Conservation (phyloP, 2,888 invertebrate genomes). For the Geotrupes spiniger region DNA sequence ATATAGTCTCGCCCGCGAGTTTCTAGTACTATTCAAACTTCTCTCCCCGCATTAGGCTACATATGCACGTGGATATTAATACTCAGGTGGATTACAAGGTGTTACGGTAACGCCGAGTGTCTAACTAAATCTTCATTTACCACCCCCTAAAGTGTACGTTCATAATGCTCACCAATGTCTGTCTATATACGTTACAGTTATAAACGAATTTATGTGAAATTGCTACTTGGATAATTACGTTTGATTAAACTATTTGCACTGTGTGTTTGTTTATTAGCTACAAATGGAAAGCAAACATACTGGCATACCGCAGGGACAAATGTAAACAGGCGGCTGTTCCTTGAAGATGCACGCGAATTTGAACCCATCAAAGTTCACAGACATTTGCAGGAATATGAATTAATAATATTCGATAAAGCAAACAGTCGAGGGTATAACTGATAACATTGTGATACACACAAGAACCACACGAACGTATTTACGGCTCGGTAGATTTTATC, state of each 20-base stretch:
- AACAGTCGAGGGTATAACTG: too few species aligned
- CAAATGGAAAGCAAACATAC: constrained; percentile 1
- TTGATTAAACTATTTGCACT: constrained; percentile 3
- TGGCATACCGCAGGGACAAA: too few species aligned
- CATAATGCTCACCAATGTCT: constrained; percentile 1
- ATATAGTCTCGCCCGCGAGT: constrained; percentile 1
- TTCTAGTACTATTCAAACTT: constrained; percentile 3
- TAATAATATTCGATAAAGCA: too few species aligned
- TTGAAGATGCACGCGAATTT: too few species aligned
- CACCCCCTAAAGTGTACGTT: not conserved
- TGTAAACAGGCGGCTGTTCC: too few species aligned
- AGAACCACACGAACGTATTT: too few species aligned
- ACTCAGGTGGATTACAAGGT: constrained; percentile 15
- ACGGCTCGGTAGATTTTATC: too few species aligned
- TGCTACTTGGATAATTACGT: constrained; percentile 4
- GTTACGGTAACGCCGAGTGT: constrained; percentile 9
- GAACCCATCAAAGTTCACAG: too few species aligned
- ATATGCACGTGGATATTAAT: constrained; percentile 13
- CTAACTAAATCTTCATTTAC: constrained; percentile 16
- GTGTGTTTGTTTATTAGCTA: constrained; percentile 3
- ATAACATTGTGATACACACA: too few species aligned
- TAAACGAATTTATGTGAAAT: constrained; percentile 4
- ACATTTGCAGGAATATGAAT: too few species aligned
- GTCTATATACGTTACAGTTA: not conserved
- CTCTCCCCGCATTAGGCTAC: constrained; percentile 11